phyloP scores from a whole-genome alignment of 2,113 vertebrate species.

The Rhipidura dahli region DNA sequence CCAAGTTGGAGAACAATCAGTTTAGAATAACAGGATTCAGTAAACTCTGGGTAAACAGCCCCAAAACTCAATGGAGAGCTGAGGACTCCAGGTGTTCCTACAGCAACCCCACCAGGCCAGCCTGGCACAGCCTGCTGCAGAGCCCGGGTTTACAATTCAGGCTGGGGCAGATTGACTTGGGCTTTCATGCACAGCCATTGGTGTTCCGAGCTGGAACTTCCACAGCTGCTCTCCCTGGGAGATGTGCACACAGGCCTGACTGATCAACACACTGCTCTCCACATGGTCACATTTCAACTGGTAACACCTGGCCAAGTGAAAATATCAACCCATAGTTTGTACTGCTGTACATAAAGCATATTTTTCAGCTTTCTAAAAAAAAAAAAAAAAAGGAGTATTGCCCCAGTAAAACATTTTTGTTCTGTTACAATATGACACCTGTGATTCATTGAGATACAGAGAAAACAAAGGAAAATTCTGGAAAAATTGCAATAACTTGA shows the following conservation, averaged over 20 bases:
- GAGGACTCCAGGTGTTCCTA: background rate
- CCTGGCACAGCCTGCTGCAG: background rate
- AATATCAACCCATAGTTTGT: background rate
- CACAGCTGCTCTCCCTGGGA: accelerated
- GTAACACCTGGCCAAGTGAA: background rate
- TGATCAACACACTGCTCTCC: accelerated
- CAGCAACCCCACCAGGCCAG: background rate
- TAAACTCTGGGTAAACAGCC: background rate
- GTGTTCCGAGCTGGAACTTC: accelerated
- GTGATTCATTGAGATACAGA: background rate
- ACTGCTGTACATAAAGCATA: background rate
- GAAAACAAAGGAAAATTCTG: background rate
- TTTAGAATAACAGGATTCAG: background rate
- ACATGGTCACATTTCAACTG: accelerated
- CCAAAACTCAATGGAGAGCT: accelerated
- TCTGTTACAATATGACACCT: background rate
- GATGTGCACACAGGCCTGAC: accelerated
- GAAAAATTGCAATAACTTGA: background rate
- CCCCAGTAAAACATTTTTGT: background rate
- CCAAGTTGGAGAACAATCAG: background rate
- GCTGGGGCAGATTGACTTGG: accelerated
- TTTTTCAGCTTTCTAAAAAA: background rate
- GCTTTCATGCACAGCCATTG: accelerated
- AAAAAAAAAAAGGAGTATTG: background rate
- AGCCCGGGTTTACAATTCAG: accelerated